Base-by-base conservation (phyloP, 1,140 invertebrate species). In the Agraylea sexmaculata region DNA sequence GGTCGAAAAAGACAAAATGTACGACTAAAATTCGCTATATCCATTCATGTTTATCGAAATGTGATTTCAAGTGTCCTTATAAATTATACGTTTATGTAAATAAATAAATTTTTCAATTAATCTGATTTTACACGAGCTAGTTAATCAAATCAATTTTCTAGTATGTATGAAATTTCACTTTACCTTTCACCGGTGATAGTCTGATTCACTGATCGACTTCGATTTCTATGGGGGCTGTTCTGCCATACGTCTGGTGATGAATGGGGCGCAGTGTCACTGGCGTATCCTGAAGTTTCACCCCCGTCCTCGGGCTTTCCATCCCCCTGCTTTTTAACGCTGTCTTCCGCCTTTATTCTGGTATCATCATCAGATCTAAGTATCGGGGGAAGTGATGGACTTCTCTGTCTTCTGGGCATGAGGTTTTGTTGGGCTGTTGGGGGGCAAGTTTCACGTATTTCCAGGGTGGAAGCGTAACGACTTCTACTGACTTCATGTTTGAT, bases 241-340 rank as follows among this genome's bases (percentile, higher is more conserved):
- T n/a, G 38, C 47, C 39, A 51, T 29, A 27, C 52, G 53, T 45
- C 58, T 30, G 46, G 60, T 40, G 27, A 50, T 42, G 18, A 53
- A 42, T 67, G 60, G 39, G 68, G 74, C 2, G 73, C 55, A 19
- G 72, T 77, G 46, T 81, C 78, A 51, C 78, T 81, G 11, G 74
- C 77, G 52, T 81, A 81, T 12, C 78, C 78, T 18, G 77, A 80
- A 41, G 78, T 80, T 44, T 80, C 74, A 1, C 73, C 74, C 16
- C 70, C 70, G 40, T 77, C 77, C 46, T 76, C 71, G 40, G 66
- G 64, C 32, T 64, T 64, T 48, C 64, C 64, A 3, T 62, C 51
- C 27, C 65, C n/a, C n/a, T n/a, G n/a, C n/a, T n/a, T n/a, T n/a
- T n/a, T n/a, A n/a, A n/a, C n/a, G n/a, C n/a, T n/a, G n/a, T n/a